These are phyloP conservation scores for Nymphalis polychloros DNA, from an alignment of 2,888 invertebrate genomes.

Conservation along the genomic window DNA sequence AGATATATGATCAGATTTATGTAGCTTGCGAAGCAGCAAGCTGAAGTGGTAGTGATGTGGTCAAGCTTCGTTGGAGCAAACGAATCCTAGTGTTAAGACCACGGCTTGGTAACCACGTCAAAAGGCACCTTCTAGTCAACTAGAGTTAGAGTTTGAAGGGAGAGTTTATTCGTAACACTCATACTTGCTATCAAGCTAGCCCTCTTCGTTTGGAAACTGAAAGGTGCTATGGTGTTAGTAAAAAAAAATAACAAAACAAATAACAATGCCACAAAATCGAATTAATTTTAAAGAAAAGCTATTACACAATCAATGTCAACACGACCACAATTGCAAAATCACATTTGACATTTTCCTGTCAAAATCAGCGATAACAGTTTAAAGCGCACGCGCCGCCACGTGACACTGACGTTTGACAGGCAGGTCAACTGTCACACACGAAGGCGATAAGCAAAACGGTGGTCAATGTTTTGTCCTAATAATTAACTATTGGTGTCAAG, in stretches of 20 bases:
- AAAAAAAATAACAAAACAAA: conserved; percentile 4
- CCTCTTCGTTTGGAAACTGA: too few relatives aligned
- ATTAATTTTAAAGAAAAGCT: conserved; percentile 12
- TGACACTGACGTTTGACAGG: conserved; percentile 68
- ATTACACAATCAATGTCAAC: conserved; percentile 28
- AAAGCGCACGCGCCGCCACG: conserved; percentile 73
- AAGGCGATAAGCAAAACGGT: conserved; percentile 50
- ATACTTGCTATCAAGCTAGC: too few relatives aligned
- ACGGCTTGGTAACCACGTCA: too few relatives aligned
- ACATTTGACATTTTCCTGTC: conserved; percentile 66
- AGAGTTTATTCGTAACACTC: too few relatives aligned
- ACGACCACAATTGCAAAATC: conserved; percentile 47
- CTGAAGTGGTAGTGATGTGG: too few relatives aligned
- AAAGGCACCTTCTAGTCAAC: too few relatives aligned
- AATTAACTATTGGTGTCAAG: conserved; percentile 57
- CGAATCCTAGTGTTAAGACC: too few relatives aligned
- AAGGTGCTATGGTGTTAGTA: too few relatives aligned
- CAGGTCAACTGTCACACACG: conserved; percentile 60
- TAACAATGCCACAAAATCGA: conserved; percentile 10
- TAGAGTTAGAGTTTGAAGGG: too few relatives aligned
- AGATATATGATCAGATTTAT: too few relatives aligned
- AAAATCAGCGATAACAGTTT: conserved; percentile 67
- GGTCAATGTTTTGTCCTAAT: conserved; percentile 59
- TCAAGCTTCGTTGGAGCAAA: too few relatives aligned
- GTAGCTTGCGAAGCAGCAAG: too few relatives aligned